Evolutionary conservation across 2,113 vertebrate species (phyloP), one percentile per base, ranked within the genome.

Genomic region (Cromileptes altivelis): DNA sequence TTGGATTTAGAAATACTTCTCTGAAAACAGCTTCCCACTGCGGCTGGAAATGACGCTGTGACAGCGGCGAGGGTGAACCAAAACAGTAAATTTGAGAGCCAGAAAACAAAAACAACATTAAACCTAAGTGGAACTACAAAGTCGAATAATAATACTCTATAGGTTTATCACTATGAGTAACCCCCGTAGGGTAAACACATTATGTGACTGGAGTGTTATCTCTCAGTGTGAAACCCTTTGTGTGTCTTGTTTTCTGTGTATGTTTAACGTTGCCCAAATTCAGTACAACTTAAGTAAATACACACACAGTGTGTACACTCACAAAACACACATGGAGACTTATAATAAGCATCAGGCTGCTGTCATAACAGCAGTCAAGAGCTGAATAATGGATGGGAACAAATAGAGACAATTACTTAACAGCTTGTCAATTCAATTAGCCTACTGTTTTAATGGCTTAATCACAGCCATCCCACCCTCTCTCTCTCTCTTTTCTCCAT

Each of bases 391-490:
- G 74, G 79, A 82, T 76, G 68, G 75, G 68, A 90, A 80, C 82
- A 62, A 90, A 85, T 63, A 70, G 52, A 89, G 82, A 75, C 84
- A 82, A 89, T 83, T 76, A 89, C 82, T 91, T 88, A 80, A 84
- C 80, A 90, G 89, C 80, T 84, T 87, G 81, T 91, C 88, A 84
- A 61, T 92, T 87, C 76, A 92, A 85, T 90, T 91, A 91, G 74
- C 63, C 50, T 2, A 75, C 76, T 76, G 80, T 87, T 88, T 83
- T 83, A 88, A 91, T 75, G 78, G 52, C 58, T 92, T 86, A 70
- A 91, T 91, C 84, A 79, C 81, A 80, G 63, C 50, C 70, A 75
- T 50, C 75, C 61, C 65, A 37, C 37, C 33, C 55, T 18, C 0
- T 4, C 61, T 53, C 52, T 57, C 53, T 63, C 25, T 47, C 21